Conservation (phyloP, 2,888 invertebrate species). For the Ganaspis brasiliensis region DNA sequence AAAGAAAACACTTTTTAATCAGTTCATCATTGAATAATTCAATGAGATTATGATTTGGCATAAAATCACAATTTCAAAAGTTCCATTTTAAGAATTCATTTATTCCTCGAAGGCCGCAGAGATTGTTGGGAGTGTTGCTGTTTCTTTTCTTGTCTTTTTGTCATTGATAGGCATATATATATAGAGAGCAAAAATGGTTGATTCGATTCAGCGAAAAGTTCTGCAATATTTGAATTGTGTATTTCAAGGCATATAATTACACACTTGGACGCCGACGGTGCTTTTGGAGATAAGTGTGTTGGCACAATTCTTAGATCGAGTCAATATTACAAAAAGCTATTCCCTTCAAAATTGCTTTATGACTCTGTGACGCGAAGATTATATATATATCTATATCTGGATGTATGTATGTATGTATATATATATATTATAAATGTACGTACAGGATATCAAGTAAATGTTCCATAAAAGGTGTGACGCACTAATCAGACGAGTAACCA, state of each 20-base stretch:
- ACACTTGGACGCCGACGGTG: slow-evolving; percentile 12
- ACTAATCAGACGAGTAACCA: slow-evolving; percentile 27
- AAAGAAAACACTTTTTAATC: neutral
- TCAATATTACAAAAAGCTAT: slow-evolving; percentile 18
- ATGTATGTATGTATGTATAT: too few relatives aligned
- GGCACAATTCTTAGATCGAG: slow-evolving; percentile 38
- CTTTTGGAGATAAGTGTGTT: slow-evolving; percentile 25
- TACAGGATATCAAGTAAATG: slow-evolving; percentile 18
- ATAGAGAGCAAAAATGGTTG: neutral
- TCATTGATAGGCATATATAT: neutral
- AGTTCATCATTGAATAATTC: neutral
- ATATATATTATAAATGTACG: too few relatives aligned
- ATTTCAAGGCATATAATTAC: slow-evolving; percentile 21
- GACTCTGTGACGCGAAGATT: slow-evolving; percentile 17
- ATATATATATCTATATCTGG: neutral
- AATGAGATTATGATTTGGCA: neutral
- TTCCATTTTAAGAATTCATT: neutral
- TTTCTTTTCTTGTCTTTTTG: neutral
- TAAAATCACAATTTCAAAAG: neutral
- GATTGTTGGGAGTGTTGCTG: slow-evolving; percentile 8
- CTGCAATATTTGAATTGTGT: slow-evolving; percentile 32
- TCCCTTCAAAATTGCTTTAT: slow-evolving; percentile 23
- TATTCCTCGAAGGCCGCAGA: neutral
- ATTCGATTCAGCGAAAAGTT: slow-evolving; percentile 13
- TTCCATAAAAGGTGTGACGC: slow-evolving; percentile 21